Conservation (phyloP, 1,140 invertebrate species). For the Aporrectodea caliginosa region DNA sequence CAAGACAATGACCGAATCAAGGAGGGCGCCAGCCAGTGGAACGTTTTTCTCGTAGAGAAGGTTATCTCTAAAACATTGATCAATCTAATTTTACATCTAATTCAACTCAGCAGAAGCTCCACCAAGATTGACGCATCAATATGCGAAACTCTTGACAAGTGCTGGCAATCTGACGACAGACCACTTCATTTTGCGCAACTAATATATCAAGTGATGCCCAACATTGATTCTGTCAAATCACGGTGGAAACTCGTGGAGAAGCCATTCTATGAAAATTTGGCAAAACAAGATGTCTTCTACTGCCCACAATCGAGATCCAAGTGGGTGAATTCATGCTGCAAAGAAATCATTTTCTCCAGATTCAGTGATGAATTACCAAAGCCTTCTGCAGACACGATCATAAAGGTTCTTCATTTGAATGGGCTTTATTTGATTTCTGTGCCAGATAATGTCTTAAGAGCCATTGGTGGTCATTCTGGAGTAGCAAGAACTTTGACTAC, state of each 20-base stretch:
- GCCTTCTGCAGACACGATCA: too few relatives aligned
- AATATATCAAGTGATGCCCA: neutral
- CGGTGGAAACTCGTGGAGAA: neutral
- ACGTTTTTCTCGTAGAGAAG: constrained; percentile 19
- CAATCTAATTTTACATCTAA: constrained; percentile 2
- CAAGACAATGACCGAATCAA: neutral
- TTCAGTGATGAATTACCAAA: too few relatives aligned
- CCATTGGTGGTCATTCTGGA: too few relatives aligned
- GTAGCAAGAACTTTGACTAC: too few relatives aligned
- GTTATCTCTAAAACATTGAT: constrained; percentile 4
- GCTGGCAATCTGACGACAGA: neutral
- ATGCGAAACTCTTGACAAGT: neutral
- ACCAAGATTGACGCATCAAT: neutral
- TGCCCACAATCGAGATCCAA: too few relatives aligned
- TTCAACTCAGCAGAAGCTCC: neutral
- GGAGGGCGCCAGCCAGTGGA: constrained; percentile 23
- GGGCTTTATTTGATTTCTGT: too few relatives aligned
- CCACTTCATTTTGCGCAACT: too few relatives aligned
- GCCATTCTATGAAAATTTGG: neutral
- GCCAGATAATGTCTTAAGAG: too few relatives aligned
- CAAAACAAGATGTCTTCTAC: neutral
- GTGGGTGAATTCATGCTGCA: too few relatives aligned
- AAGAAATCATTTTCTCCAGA: too few relatives aligned
- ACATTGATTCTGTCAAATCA: neutral
- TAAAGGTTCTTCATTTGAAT: too few relatives aligned